phyloP scores from a whole-genome alignment of 2,888 invertebrate species.

The Sacculina carcini region DNA sequence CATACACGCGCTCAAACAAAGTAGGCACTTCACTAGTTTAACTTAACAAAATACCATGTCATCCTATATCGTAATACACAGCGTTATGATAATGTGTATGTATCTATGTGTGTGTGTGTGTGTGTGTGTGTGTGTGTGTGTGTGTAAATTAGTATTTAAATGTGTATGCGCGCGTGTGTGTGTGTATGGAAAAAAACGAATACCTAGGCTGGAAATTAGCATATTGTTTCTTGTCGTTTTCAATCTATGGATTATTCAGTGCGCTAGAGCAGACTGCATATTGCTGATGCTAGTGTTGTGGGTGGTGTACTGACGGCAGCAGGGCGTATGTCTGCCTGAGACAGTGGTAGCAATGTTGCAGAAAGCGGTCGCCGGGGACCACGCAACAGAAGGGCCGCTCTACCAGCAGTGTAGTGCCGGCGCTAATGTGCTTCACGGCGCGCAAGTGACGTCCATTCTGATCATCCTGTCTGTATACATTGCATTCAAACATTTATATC shows the following conservation, averaged over 20 bases:
- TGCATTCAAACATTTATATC: no score
- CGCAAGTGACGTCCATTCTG: constrained; percentile 37
- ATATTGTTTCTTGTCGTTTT: no score
- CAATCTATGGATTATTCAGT: no score
- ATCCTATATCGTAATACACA: no score
- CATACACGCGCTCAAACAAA: constrained; percentile 7
- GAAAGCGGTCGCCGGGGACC: constrained; percentile 27
- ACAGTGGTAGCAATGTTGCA: constrained; percentile 44
- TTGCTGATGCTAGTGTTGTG: no score
- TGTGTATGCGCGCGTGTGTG: not conserved
- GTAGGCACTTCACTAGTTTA: not conserved
- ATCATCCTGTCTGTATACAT: constrained; percentile 24
- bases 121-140: no score
- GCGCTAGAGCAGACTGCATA: no score
- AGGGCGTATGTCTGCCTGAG: constrained; percentile 30
- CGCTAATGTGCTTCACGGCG: constrained; percentile 28
- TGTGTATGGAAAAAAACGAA: not conserved
- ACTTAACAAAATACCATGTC: constrained; percentile 12
- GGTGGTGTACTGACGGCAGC: constrained; percentile 42
- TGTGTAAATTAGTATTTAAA: no score
- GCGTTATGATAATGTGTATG: no score
- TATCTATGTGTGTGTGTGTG: no score
- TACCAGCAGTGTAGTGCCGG: constrained; percentile 45
- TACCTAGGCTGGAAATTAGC: no score
- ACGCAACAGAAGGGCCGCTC: constrained; percentile 61